Evolutionary conservation across 2,888 invertebrate genomes (phyloP), one percentile per base, ranked within the genome.

Genomic region (Lottia gigantea): DNA sequence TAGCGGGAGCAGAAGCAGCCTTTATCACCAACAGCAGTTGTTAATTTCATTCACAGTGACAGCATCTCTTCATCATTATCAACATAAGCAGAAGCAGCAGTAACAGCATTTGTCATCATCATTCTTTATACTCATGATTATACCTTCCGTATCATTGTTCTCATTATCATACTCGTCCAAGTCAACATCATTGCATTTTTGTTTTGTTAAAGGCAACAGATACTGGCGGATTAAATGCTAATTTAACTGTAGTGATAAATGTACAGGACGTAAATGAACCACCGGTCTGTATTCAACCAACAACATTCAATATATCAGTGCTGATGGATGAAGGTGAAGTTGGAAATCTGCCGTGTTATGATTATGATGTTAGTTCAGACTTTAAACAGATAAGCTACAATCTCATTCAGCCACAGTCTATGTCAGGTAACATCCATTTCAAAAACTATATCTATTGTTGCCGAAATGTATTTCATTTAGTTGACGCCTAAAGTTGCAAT

Each of bases 221-320:
- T 25, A 49, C 65, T 15, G 49, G 63, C 19, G 65, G 46, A 0
- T 45, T 45, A 49, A 25, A 55, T 2, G 69, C 26, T 31, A 70
- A 23, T 19, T 46, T 69, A 16, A 70, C 49, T 2, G 31, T 72
- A 14, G 26, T 40, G 3, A 46, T 72, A 11, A 64, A 3, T 7
- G 62, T 72, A 16, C 23, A 40, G 11, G 69, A 72, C 25, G 67
- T 70, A 31, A 72, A 72, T 61, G 31, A 72, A 15, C 55, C 69
- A 16, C 72, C 72, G 19, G 16, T 49, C 6, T 72, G 72, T 16
- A 19, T 2, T 40, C 7, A 16, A 12, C 16, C 11, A 11, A 15
- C 26, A 31, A 19, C 6, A 2, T 15, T 55, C 31, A 26, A 15
- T 45, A 14, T 72, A 15, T 64, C 61, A 45, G 66, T 72, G n/a